Base-by-base conservation (phyloP, 2,888 invertebrate species). In the Alsophila aescularia region DNA sequence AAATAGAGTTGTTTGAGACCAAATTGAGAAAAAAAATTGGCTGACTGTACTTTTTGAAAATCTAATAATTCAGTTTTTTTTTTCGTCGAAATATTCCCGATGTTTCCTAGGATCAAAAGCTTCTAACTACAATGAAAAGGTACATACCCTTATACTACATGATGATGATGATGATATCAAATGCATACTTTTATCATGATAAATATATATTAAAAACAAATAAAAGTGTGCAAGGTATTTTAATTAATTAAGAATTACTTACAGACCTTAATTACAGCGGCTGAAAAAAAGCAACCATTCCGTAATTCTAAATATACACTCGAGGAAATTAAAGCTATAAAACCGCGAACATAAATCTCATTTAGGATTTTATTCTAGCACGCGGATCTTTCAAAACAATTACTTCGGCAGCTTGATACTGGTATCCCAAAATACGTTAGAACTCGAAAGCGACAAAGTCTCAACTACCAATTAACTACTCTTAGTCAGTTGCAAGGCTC, bases 401-500 rank as follows among this genome's bases (percentile, higher is more conserved):
- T 5, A 8, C 24, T 24, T 8, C 5, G 24, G 24, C 3, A 18
- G 18, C 18, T 18, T 71, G 68, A 69, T 18, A 36, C 58, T 60
- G 52, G 62, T 69, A 73, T 74, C 76, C 76, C 62, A 74, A 80
- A 81, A 81, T 79, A 79, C 64, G 60, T 52, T 50, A 27, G 21
- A 29, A 52, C 13, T 18, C 56, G 45, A 74, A 50, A 52, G 31
- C 58, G 73, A 73, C 67, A 78, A 51, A 56, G 72, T 75, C 69
- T 62, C 56, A 79, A 70, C 59, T 58, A 41, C 15, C 54, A 62
- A 57, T 55, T 59, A 62, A 67, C 62, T 58, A 45, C 51, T 45
- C 42, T 58, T 45, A 52, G 63, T 65, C 64, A 69, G 24, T 32
- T 47, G 62, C 59, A 68, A 32, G 21, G 48, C 50, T 60, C 64